Base-by-base conservation (phyloP, 2,797 vertebrate species). In the Sitta carolinensis region DNA sequence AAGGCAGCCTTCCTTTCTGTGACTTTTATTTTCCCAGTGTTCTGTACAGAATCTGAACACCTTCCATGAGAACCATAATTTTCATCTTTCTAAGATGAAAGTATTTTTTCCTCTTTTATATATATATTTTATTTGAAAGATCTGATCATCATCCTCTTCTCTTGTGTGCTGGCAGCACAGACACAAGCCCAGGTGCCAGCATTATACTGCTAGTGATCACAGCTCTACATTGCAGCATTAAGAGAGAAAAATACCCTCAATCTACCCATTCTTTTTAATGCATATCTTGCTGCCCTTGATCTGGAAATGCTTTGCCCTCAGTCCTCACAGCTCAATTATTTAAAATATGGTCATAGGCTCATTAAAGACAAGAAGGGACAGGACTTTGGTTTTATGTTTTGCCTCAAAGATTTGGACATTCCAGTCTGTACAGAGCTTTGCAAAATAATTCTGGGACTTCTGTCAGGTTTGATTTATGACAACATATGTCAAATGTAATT, bases 391-490 rank as follows among this genome's bases (percentile, higher is more conserved):
- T 87, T 91, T 69, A 45, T 50, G 34, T 84, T 86, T 94, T 93
- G 18, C 52, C 87, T 91, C 62, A 93, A 91, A 88, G 66, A 84
- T 16, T 70, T 61, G 79, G 52, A 64, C 72, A 54, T 80, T 83
- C 43, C n/a, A 64, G 17, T 45, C 23, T 55, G 29, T 67, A 40
- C 48, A 78, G 83, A 81, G 32, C 20, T 77, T 79, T 94, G 67
- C 61, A 83, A 95, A 92, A 95, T 83, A 90, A 90, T 77, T 79
- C 92, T 85, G 70, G 8, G 50, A 69, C 40, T 87, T 79, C 78
- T 93, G 86, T 96, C 92, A 89, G 64, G 74, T 84, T 78, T 94
- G 93, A 95, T 95, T 95, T 94, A 90, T 79, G 74, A 47, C 86
- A 90, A 84, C 87, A 80, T 32, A 43, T 92, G 93, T 79, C 90